Evolutionary conservation across 2,888 invertebrate genomes (phyloP).

Genomic region (Acrobasis repandana): DNA sequence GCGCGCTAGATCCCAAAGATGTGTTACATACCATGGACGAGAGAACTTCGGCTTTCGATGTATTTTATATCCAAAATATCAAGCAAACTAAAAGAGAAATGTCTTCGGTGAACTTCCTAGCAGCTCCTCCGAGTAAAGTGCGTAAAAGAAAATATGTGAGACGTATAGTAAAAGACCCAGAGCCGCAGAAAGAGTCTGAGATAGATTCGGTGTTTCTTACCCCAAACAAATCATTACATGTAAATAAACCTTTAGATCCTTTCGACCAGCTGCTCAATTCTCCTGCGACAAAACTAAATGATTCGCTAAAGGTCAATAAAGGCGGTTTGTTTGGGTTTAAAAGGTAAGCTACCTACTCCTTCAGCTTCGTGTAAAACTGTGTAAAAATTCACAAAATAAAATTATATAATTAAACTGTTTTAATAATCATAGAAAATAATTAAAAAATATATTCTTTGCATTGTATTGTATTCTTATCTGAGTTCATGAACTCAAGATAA

Average conservation of each 20-base stretch:
- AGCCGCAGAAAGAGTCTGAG: slow-evolving; percentile 42
- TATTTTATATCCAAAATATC: slow-evolving; percentile 73
- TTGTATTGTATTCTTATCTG: too few species aligned
- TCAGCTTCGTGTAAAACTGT: too few species aligned
- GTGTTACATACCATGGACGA: slow-evolving; percentile 58
- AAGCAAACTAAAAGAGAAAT: slow-evolving; percentile 72
- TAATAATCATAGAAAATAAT: too few species aligned
- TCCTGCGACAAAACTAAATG: slow-evolving; percentile 37
- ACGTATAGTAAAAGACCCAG: slow-evolving; percentile 60
- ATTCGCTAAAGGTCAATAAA: slow-evolving; percentile 29
- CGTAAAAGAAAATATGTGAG: slow-evolving; percentile 73
- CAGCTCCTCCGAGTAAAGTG: slow-evolving; percentile 53
- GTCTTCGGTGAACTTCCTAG: slow-evolving; percentile 53
- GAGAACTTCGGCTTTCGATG: slow-evolving; percentile 66
- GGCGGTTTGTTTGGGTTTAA: slow-evolving; percentile 34
- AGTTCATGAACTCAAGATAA: too few species aligned
- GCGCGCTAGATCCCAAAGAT: slow-evolving; percentile 58
- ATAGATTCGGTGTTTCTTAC: slow-evolving; percentile 59
- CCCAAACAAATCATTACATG: slow-evolving; percentile 71
- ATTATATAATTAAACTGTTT: too few species aligned
- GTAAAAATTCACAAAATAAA: too few species aligned
- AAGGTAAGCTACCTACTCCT: slow-evolving; percentile 44
- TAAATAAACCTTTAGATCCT: slow-evolving; percentile 65
- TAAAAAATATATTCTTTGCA: too few species aligned
- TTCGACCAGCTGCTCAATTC: slow-evolving; percentile 69